Conservation (phyloP, 2,113 vertebrate species). For the Channa maculata region DNA sequence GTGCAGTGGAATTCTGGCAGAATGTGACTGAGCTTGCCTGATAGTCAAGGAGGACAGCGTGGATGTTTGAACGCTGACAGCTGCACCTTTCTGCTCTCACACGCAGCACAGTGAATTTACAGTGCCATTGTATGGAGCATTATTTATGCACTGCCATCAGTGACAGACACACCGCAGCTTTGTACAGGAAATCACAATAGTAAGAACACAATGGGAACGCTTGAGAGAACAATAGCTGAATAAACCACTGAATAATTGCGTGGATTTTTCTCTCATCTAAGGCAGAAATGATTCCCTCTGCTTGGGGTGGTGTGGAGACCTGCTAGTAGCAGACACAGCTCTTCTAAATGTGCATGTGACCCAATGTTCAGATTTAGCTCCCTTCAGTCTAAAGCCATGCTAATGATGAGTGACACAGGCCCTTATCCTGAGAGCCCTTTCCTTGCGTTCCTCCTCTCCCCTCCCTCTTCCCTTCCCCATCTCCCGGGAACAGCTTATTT, state of each 20-base stretch:
- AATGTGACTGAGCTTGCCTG: conserved; percentile 49
- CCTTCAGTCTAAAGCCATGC: conserved; percentile 75
- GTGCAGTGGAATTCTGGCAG: conserved; percentile 76
- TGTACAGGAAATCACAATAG: conserved; percentile 51
- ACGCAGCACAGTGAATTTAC: neutral
- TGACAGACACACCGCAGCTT: conserved; percentile 48
- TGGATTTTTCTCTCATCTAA: conserved; percentile 34
- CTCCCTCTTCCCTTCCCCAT: conserved; percentile 46
- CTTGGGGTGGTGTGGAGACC: conserved; percentile 29
- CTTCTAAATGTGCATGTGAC: conserved; percentile 62
- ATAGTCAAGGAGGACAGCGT: conserved; percentile 1
- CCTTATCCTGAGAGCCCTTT: conserved; percentile 76
- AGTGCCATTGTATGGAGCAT: conserved; percentile 12
- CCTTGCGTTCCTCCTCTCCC: conserved; percentile 48
- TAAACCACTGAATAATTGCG: conserved; percentile 60
- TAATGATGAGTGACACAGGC: conserved; percentile 82
- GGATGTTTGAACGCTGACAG: conserved; percentile 7
- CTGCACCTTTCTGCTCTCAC: neutral
- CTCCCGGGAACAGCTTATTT: conserved; percentile 82
- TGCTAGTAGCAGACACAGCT: conserved; percentile 33
- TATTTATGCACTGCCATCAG: conserved; percentile 39
- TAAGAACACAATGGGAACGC: conserved; percentile 39
- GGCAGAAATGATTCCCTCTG: conserved; percentile 26
- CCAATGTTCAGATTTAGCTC: conserved; percentile 70
- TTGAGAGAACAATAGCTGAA: conserved; percentile 66